Base-by-base conservation (phyloP, 2,797 vertebrate genomes). In the Clamator glandarius region DNA sequence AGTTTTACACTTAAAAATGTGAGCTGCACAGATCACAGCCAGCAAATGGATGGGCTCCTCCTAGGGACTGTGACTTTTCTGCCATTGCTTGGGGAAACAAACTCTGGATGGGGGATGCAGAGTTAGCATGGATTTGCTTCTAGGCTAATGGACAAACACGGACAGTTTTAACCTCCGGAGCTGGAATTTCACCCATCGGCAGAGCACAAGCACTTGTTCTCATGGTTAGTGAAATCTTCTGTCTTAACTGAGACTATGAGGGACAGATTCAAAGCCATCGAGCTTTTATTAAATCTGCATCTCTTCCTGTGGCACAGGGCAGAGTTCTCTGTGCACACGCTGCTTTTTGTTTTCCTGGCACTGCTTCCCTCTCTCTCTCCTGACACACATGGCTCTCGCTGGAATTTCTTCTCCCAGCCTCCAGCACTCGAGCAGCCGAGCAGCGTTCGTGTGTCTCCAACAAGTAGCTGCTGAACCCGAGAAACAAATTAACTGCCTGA, bases 401-500 rank as follows among this genome's bases (percentile, higher is more conserved):
- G 94, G 94, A 77, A 62, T 93, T 80, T 84, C 89, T 91, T 48
- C 84, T 82, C 79, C 92, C 86, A 91, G 96, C 96, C 93, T 91
- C 92, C 87, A 95, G 96, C 92, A 84, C 93, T 91, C 92, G 85
- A 95, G 96, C 92, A 84, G 84, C 36, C 44, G 41, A 93, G 91
- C 92, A 84, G 84, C 35, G 11, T 95, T 80, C 50, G 8, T 92
- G 55, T 81, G 93, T 95, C 92, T 96, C 92, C 95, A 94, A 95
- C 96, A 95, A 97, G 96, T 96, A 92, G 88, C 75, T 35, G 19
- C 93, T 72, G 89, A 96, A 94, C 96, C 96, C 5, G 58, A 93
- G 95, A 95, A 96, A 94, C 19, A 15, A 87, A 96, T 97, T 97
- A 97, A 87, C 94, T 95, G 97, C 96, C 95, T 97, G 97, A 97